Conservation (phyloP, 2,888 invertebrate genomes). For the Xylota sylvarum region DNA sequence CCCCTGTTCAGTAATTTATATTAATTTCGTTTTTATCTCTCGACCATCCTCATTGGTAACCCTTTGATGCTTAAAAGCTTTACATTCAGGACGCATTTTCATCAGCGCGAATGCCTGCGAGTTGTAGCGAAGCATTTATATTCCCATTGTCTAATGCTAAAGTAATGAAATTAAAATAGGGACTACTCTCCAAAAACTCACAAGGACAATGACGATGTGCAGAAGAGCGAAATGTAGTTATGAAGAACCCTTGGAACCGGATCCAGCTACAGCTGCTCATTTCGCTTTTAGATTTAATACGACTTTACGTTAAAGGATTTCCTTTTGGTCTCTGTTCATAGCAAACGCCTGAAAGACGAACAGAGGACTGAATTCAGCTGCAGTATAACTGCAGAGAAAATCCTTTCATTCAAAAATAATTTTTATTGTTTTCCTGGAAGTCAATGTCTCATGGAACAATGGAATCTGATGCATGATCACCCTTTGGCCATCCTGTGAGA, state of each 20-base stretch:
- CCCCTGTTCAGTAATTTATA: conserved; percentile 38
- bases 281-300: conserved; percentile 72
- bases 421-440: conserved; percentile 74
- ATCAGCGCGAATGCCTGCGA: conserved; percentile 53
- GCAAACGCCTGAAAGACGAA: conserved; percentile 2
- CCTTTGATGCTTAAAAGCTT: conserved; percentile 69
- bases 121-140: conserved; percentile 57
- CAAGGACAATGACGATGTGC: conserved; percentile 7
- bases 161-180: conserved; percentile 65
- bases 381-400: conserved; percentile 61
- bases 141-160: conserved; percentile 66
- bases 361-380: background rate
- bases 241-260: conserved; percentile 14
- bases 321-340: conserved; percentile 29
- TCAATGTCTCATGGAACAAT: conserved; percentile 69
- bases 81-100: conserved; percentile 69
- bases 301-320: conserved; percentile 61
- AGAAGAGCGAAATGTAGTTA: conserved; percentile 55
- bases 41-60: conserved; percentile 28
- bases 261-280: conserved; percentile 62
- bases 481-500: conserved; percentile 47
- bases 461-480: conserved; percentile 48
- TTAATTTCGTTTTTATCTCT: conserved; percentile 72
- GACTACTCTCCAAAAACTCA: conserved; percentile 6
- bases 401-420: conserved; percentile 71